phyloP scores from a whole-genome alignment of 2,113 vertebrate genomes.

The Vulpes lagopus region DNA sequence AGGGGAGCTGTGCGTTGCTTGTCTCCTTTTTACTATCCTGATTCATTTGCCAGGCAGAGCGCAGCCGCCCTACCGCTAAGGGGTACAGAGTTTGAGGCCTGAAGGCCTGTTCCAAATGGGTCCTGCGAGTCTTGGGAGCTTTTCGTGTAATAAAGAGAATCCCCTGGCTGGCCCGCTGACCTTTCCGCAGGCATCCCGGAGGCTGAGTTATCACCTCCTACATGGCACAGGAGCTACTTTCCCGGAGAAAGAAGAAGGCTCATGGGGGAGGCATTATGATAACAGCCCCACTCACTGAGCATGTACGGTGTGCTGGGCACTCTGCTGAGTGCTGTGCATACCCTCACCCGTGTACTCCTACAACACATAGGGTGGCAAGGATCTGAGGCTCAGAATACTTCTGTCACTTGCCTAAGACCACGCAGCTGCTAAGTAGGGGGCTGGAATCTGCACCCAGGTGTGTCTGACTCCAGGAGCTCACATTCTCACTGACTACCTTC shows the following conservation, averaged over 20 bases:
- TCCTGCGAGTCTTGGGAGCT: conserved; percentile 47
- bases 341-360: too few relatives aligned
- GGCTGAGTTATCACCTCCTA: neutral
- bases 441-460: neutral
- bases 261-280: neutral
- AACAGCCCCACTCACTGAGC: neutral
- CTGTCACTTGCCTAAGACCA: neutral
- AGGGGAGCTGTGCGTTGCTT: fast-evolving
- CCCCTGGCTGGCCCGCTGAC: conserved; percentile 31
- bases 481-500: neutral
- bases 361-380: neutral
- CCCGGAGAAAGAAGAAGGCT: neutral
- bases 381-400: neutral
- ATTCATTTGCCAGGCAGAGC: conserved; percentile 35
- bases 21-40: neutral
- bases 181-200: conserved; percentile 58
- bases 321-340: neutral
- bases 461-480: neutral
- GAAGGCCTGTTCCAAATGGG: conserved; percentile 28
- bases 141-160: conserved; percentile 45
- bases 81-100: neutral
- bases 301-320: neutral
- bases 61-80: neutral
- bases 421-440: neutral
- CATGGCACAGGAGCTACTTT: neutral